Evolutionary conservation across 2,113 vertebrate genomes (phyloP).

Genomic region (Rhea pennata): DNA sequence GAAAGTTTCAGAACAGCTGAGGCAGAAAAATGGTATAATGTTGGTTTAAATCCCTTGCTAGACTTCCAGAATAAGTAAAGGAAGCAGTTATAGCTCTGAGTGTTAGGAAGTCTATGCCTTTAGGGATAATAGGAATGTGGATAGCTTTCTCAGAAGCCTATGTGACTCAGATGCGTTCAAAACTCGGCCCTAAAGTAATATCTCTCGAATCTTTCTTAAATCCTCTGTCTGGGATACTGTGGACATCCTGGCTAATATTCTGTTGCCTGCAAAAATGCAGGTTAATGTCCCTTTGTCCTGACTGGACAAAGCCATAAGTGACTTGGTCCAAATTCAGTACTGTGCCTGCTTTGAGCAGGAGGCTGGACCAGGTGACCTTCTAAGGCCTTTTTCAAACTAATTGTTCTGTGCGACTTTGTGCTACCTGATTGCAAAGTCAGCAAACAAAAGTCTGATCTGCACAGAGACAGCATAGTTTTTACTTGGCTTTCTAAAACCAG

Average conservation of each 20-base stretch:
- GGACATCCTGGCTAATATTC: not conserved
- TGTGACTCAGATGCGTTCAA: not conserved
- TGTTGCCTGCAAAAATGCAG: not conserved
- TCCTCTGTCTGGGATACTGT: not conserved
- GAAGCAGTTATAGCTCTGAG: not conserved
- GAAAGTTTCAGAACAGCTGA: slow-evolving; percentile 41
- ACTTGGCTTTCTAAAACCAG: not conserved
- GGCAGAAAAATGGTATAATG: slow-evolving; percentile 4
- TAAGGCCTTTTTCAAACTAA: rapidly evolving
- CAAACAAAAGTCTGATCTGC: not conserved
- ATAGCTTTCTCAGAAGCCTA: not conserved
- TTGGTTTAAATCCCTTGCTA: slow-evolving; percentile 28
- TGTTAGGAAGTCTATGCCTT: not conserved
- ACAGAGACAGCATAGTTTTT: not conserved
- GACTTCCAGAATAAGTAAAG: slow-evolving; percentile 4
- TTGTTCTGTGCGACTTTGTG: not conserved
- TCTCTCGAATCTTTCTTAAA: not conserved
- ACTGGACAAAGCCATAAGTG: not conserved
- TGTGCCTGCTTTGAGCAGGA: not conserved
- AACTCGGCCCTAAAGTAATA: not conserved
- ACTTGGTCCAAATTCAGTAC: not conserved
- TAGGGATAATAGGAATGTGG: not conserved
- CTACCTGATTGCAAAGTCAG: not conserved
- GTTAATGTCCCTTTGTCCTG: not conserved
- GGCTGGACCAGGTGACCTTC: not conserved